These are phyloP conservation scores for Microcebus ravelobensis DNA, from an alignment of 2,113 vertebrate genomes.

Conservation along the genomic window DNA sequence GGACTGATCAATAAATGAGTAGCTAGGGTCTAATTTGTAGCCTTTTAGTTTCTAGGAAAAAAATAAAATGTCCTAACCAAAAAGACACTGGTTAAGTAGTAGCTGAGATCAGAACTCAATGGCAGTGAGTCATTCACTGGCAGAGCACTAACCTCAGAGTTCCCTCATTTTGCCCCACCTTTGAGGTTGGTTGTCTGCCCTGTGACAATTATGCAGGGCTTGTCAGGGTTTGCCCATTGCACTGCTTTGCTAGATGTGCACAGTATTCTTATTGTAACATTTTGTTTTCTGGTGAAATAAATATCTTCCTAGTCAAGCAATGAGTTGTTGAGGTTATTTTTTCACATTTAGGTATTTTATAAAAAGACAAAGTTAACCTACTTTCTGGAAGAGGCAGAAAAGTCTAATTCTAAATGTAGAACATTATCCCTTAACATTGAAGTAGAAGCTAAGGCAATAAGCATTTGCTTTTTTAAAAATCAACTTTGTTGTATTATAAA, in stretches of 20 bases:
- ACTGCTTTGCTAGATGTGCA: not conserved
- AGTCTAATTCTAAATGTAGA: not conserved
- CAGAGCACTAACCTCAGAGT: not conserved
- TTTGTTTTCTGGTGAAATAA: not conserved
- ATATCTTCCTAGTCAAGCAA: not conserved
- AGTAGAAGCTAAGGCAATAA: not conserved
- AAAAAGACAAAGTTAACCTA: not conserved
- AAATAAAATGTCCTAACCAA: not conserved
- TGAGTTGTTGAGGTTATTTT: not conserved
- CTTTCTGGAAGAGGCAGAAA: not conserved
- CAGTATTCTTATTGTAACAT: not conserved
- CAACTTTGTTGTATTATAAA: not conserved
- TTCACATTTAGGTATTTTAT: not conserved
- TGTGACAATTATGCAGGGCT: not conserved
- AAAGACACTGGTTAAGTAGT: not conserved
- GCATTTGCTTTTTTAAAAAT: not conserved
- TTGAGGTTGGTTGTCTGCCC: not conserved
- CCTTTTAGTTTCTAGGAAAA: not conserved
- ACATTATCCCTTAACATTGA: not conserved
- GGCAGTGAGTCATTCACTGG: not conserved
- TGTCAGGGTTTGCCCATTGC: not conserved
- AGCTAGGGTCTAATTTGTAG: not conserved
- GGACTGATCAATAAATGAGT: not conserved
- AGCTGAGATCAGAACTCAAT: not conserved
- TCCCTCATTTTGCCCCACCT: not conserved